phyloP scores from a whole-genome alignment of 2,888 invertebrate genomes.

The Noctua fimbriata region DNA sequence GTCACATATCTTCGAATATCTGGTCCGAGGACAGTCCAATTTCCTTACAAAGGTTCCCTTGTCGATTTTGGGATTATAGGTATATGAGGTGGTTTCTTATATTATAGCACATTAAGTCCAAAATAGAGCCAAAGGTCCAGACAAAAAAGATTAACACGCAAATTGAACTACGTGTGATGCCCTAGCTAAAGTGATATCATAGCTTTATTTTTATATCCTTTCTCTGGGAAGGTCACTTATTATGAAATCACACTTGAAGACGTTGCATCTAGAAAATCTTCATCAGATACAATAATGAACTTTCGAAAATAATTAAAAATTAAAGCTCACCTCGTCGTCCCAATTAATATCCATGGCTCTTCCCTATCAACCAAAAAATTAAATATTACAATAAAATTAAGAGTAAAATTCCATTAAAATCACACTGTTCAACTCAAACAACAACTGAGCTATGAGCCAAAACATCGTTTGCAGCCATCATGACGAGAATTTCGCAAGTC shows the following conservation, averaged over 20 bases:
- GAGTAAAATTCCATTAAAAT: constrained; percentile 6
- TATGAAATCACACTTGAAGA: constrained; percentile 19
- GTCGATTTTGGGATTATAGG: background rate
- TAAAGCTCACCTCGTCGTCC: constrained; percentile 51
- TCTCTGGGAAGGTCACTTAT: background rate
- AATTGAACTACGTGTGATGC: constrained; percentile 1
- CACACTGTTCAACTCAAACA: constrained; percentile 6
- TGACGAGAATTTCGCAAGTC: constrained; percentile 35
- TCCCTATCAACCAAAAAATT: constrained; percentile 40
- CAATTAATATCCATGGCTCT: constrained; percentile 42
- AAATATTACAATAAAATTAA: constrained; percentile 34
- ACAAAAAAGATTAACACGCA: constrained; percentile 3
- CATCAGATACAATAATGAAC: background rate
- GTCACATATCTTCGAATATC: background rate
- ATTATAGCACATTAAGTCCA: background rate
- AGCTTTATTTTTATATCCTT: background rate
- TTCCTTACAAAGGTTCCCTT: background rate
- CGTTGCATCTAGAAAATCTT: constrained; percentile 15
- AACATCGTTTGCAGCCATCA: background rate
- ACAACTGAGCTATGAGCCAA: constrained; percentile 27
- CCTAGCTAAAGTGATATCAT: no score
- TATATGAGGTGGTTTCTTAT: background rate
- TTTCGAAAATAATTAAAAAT: constrained; percentile 11
- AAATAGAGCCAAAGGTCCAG: background rate
- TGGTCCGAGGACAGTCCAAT: background rate